Base-by-base conservation (phyloP, 2,797 vertebrate genomes). In the Anabas testudineus region DNA sequence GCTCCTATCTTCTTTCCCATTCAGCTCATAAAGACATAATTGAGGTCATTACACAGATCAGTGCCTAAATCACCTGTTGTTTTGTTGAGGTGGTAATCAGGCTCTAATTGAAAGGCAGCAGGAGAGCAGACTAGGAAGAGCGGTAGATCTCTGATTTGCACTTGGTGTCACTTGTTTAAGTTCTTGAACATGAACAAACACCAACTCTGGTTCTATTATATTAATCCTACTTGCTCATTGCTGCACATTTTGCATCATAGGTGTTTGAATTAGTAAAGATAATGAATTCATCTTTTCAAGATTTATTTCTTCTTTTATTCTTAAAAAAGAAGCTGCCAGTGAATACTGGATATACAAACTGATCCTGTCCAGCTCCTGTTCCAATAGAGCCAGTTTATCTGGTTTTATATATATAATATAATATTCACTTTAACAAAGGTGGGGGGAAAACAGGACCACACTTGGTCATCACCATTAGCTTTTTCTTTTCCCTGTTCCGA, bases 41-140 rank as follows among this genome's bases (percentile, higher is more conserved):
- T 80, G 78, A 78, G 81, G 68, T 75, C 18, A 37, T 82, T 77
- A 54, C 34, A 28, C 56, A 84, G 74, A 87, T 80, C 43, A 66
- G 71, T 56, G 71, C 58, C 54, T 55, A 64, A 67, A 75, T 85
- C 67, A 79, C 69, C 80, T 71, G 75, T 77, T 88, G 54, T 80
- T 85, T 63, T 81, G 73, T 75, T 37, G 54, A 73, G 74, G 43
- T 76, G 55, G 69, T 70, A 82, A 88, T 90, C 41, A 54, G 65
- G 78, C 26, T 18, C 71, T 83, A 84, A 86, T 88, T 86, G 72
- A 81, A 90, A 89, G 68, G 76, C 76, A 83, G 49, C 64, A 48
- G 76, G 67, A 72, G 53, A 54, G 51, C 36, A 30, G 69, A 67
- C 13, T 19, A 71, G 63, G 60, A 76, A 65, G 18, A 64, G 39